Percentiles rank a stretch among this genome's conserved stretches.
Conservation (phyloP, 2,113 vertebrate genomes). For the Anolis carolinensis region DNA sequence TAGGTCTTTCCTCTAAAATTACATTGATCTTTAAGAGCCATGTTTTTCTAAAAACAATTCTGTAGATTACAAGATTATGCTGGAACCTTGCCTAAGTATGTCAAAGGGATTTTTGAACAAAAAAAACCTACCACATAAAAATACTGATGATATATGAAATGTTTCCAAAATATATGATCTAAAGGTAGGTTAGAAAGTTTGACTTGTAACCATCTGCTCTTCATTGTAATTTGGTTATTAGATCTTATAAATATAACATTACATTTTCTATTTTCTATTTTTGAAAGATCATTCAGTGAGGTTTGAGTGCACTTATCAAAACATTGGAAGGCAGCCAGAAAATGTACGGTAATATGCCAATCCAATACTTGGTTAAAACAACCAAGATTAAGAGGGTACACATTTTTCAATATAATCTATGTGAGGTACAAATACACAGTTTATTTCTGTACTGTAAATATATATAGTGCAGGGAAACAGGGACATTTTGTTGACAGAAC, state of each 20-base stretch:
- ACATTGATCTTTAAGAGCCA: not conserved
- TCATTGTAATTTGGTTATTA: not conserved
- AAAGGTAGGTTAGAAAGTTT: not conserved
- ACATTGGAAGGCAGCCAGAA: not conserved
- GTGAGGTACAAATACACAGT: not conserved
- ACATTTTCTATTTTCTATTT: not conserved
- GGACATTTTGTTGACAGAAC: not conserved
- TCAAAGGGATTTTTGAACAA: not conserved
- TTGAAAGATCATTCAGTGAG: slow-evolving; percentile 14
- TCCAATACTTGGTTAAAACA: not conserved
- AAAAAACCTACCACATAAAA: not conserved
- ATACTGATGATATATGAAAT: not conserved
- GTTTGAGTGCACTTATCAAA: slow-evolving; percentile 4
- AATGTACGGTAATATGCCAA: slow-evolving; percentile 4
- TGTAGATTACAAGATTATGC: not conserved
- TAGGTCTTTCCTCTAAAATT: not conserved
- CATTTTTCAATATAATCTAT: not conserved
- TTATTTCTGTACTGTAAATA: slow-evolving; percentile 2
- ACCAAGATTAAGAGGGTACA: not conserved
- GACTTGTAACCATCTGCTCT: not conserved
- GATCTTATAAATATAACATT: not conserved
- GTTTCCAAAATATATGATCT: not conserved
- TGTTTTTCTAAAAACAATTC: not conserved
- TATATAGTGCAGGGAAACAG: not conserved
- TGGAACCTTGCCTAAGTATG: not conserved